Evolutionary conservation across 2,797 vertebrate species (phyloP).

Genomic region (Phylloscopus collybita): DNA sequence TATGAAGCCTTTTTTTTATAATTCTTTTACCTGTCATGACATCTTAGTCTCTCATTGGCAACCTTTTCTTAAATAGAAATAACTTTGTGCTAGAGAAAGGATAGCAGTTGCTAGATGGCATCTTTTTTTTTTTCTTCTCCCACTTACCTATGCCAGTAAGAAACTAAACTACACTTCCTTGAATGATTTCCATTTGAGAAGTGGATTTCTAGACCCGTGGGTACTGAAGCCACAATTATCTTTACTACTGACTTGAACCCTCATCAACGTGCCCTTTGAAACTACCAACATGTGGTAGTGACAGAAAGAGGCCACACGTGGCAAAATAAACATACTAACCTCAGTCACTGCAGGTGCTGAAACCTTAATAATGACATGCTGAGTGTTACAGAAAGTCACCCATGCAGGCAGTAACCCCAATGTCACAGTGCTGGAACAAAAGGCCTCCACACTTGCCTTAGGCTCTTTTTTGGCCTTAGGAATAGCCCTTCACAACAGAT

Average conservation of each 20-base stretch:
- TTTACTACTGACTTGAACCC: not conserved
- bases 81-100: constrained; percentile 46
- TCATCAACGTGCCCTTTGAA: not conserved
- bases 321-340: not conserved
- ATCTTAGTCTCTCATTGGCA: constrained; percentile 69
- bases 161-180: not conserved
- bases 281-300: not conserved
- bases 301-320: not conserved
- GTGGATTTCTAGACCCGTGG: not conserved
- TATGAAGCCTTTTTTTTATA: no score
- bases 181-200: not conserved
- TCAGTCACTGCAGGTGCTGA: not conserved
- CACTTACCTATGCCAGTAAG: not conserved
- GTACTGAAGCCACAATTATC: not conserved
- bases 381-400: not conserved
- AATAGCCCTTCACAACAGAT: not conserved
- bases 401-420: not conserved
- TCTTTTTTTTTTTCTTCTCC: not conserved
- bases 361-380: not conserved
- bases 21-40: no score
- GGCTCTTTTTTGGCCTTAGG: not conserved
- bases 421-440: not conserved
- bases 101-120: constrained; percentile 35
- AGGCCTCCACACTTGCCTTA: not conserved
- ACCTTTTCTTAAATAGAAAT: constrained; percentile 69